phyloP scores from a whole-genome alignment of 2,888 invertebrate genomes.

The Plebejus anna region DNA sequence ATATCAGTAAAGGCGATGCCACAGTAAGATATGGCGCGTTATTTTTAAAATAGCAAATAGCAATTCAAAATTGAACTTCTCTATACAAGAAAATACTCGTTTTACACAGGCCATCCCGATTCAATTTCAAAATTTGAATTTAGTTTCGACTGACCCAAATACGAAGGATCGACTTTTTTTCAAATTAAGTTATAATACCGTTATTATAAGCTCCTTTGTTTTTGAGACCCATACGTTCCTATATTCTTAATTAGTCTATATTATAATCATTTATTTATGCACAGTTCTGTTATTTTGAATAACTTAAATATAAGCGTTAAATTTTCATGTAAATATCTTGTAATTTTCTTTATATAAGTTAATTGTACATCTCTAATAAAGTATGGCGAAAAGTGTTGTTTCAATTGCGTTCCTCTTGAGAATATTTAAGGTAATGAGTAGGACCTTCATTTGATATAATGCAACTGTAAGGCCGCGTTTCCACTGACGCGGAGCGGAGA shows the following conservation, averaged over 20 bases:
- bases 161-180: not conserved
- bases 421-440: not conserved
- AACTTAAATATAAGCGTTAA: slow-evolving; percentile 65
- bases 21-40: too few relatives aligned
- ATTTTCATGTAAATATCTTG: slow-evolving; percentile 74
- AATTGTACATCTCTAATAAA: slow-evolving; percentile 77
- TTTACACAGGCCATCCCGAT: too few relatives aligned
- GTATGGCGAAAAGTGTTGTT: slow-evolving; percentile 37
- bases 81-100: too few relatives aligned
- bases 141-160: not conserved
- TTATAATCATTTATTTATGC: slow-evolving; percentile 20
- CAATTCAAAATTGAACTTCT: too few relatives aligned
- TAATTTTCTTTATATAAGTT: slow-evolving; percentile 71
- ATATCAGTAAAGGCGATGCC: too few relatives aligned
- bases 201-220: not conserved
- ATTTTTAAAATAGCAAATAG: too few relatives aligned
- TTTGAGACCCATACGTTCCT: slow-evolving; percentile 16
- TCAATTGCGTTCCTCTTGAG: slow-evolving; percentile 27
- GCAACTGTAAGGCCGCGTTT: too few relatives aligned
- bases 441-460: not conserved
- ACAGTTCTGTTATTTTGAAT: slow-evolving; percentile 43
- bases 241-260: slow-evolving; percentile 23
- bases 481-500: too few relatives aligned
- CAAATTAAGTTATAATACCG: slow-evolving; percentile 2
- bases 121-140: not conserved